These are phyloP conservation scores for Oncorhynchus kisutch DNA, from an alignment of 2,113 vertebrate species.

Conservation along the genomic window DNA sequence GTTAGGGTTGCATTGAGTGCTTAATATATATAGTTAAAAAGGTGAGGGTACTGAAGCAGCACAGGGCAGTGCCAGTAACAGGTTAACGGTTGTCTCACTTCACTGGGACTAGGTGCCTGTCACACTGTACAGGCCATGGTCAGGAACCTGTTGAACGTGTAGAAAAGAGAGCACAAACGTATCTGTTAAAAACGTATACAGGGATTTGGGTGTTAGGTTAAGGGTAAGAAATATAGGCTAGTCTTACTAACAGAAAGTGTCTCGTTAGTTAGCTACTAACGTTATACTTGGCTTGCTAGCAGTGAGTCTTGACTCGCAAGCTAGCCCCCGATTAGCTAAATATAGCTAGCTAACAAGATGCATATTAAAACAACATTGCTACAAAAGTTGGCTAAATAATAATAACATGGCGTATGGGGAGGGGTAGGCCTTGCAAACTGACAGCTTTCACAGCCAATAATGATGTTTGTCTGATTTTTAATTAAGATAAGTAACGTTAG, in stretches of 20 bases:
- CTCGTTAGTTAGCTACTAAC: not conserved
- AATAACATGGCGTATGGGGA: no score
- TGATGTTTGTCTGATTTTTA: no score
- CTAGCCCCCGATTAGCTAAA: not conserved
- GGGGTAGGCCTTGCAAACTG: not conserved
- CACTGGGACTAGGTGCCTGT: slow-evolving; percentile 15
- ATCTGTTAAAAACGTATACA: not conserved
- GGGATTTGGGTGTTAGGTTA: no score
- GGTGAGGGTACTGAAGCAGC: not conserved
- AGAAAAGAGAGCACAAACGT: not conserved
- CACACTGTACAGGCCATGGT: slow-evolving; percentile 16
- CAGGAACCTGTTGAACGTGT: slow-evolving; percentile 49
- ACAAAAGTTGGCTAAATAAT: not conserved
- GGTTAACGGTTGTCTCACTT: slow-evolving; percentile 3
- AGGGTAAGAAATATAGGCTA: no score
- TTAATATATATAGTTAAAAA: not conserved
- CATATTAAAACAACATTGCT: no score
- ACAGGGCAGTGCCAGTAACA: not conserved
- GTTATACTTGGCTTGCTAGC: not conserved
- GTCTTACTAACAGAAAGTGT: not conserved
- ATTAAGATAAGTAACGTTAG: not conserved
- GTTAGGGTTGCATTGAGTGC: not conserved
- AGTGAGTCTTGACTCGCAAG: not conserved
- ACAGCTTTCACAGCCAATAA: not conserved
- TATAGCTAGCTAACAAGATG: not conserved